These are phyloP conservation scores for Drosophila mauritiana DNA, from an alignment of 1,140 invertebrate genomes.

Conservation along the genomic window DNA sequence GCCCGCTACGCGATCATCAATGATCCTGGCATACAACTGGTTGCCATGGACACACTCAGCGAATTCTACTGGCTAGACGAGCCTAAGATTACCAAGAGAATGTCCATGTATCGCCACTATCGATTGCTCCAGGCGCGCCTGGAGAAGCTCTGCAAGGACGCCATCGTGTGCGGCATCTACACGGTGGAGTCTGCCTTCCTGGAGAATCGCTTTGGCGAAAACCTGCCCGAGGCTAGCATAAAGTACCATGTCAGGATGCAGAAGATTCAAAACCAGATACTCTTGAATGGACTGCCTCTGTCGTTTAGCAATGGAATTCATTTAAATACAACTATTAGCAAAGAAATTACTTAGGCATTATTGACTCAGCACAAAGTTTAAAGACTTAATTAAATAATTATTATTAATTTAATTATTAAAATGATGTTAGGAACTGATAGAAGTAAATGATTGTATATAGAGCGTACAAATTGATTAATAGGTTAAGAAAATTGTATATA, in stretches of 20 bases:
- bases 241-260: slow-evolving; percentile 1
- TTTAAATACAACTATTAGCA: background rate
- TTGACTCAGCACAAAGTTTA: no score
- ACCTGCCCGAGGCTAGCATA: background rate
- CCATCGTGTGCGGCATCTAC: slow-evolving; percentile 7
- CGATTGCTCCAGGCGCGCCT: slow-evolving; percentile 2
- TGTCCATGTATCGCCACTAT: slow-evolving; percentile 19
- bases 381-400: no score
- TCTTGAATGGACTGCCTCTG: slow-evolving; percentile 5
- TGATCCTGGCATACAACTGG: slow-evolving; percentile 1
- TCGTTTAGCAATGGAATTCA: background rate
- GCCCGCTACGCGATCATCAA: background rate
- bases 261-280: no score
- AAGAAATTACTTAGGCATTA: no score
- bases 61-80: slow-evolving; percentile 31
- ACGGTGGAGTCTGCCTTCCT: slow-evolving; percentile 17
- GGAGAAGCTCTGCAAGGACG: background rate
- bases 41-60: slow-evolving; percentile 21
- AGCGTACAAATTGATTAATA: no score
- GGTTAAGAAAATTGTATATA: no score
- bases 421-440: no score
- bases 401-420: no score
- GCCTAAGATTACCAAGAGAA: background rate
- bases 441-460: no score
- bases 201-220: background rate